Conservation (phyloP, 2,888 invertebrate species). For the Netelia fuscicornis region DNA sequence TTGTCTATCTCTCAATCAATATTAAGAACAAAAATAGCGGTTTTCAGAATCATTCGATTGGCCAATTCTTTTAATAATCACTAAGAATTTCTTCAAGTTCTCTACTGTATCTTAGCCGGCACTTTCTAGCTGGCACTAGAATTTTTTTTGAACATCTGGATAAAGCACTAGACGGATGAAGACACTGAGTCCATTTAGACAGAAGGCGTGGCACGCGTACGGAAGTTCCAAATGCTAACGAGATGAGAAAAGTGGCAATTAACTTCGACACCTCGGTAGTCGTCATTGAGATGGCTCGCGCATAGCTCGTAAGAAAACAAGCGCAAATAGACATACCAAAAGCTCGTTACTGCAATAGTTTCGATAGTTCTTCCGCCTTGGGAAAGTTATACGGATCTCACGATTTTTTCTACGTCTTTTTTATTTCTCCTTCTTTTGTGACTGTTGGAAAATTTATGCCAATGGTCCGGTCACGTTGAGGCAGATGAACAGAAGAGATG, state of each 20-base stretch:
- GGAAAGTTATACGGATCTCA: conserved; percentile 6
- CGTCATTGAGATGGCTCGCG: conserved; percentile 64
- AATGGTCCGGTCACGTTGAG: conserved; percentile 1
- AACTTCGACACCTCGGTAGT: conserved; percentile 77
- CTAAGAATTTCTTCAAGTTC: neutral
- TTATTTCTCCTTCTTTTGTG: neutral
- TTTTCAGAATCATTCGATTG: neutral
- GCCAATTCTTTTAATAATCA: neutral
- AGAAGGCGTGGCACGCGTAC: conserved; percentile 7
- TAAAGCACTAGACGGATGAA: neutral
- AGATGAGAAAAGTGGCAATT: conserved; percentile 81
- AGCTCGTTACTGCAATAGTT: conserved; percentile 24
- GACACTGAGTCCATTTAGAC: neutral
- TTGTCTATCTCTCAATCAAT: neutral
- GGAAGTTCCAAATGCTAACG: conserved; percentile 68
- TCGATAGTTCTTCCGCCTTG: neutral
- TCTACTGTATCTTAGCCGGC: conserved; percentile 3
- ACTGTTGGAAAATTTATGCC: conserved; percentile 35
- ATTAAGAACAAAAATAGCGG: neutral
- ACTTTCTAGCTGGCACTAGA: neutral
- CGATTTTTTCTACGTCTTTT: neutral
- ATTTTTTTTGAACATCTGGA: conserved; percentile 49
- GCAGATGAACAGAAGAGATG: conserved; percentile 40
- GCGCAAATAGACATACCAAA: neutral
- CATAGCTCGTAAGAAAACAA: neutral